Base-by-base conservation (phyloP, 2,888 invertebrate species). In the Belgica antarctica region DNA sequence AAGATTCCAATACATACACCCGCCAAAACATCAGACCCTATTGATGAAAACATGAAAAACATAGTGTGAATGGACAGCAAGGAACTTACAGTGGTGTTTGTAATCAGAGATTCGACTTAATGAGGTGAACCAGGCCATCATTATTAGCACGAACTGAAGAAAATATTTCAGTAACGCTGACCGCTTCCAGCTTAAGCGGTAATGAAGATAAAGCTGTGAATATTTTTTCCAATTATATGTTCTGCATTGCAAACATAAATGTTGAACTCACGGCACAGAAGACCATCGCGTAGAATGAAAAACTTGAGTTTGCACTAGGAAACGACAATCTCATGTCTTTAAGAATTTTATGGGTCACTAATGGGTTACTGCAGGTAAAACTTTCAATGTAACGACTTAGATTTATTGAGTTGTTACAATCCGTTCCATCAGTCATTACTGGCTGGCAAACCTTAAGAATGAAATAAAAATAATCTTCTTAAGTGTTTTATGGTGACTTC, bases 291-390 rank as follows among this genome's bases (percentile, higher is more conserved):
- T 88, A 94, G 74, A 90, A 89, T 12, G 92, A 89, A 82, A 94
- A 94, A n/a, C 93, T 93, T 17, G 94, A 91, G 80, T 94, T 94
- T 22, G 94, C 94, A 73, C 94, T 94, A 71, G 94, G 94, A 81
- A 95, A 95, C 25, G 94, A 94, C 19, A 94, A 84, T 75, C 89
- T 85, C 82, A 89, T 84, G 79, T 91, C 90, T 76, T 89, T 90
- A 74, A 89, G 79, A 73, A 87, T 80, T 75, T 82, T 78, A 72
- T 82, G 78, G 41, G 80, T 75, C 12, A 80, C 76, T 70, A 84
- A 82, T 0, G 78, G 77, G 59, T 81, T 82, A 17, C 76, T 75
- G 74, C 93, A 92, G 1, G 79, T 84, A 82, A 89, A 96, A 77
- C 84, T 83, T 79, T 82, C 89, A 72, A 89, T 87, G 77, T 92